phyloP scores from a whole-genome alignment of 37 sponge, comb jelly and placozoan species.

The Beroe forskalii region DNA sequence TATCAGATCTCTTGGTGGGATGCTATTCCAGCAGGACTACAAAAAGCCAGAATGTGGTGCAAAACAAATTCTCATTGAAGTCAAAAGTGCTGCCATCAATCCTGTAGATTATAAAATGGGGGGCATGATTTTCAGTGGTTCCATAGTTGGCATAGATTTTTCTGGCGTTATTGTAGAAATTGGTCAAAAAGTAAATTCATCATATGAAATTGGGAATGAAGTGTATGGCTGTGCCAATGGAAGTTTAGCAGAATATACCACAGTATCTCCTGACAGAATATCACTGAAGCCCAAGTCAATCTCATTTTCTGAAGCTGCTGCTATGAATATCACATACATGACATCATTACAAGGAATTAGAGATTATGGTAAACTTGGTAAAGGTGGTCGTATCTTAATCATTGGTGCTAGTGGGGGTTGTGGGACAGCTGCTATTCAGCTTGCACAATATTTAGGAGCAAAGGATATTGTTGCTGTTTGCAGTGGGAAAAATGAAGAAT shows the following conservation, averaged over 20 bases:
- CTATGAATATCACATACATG: not conserved
- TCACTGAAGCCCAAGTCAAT: not conserved
- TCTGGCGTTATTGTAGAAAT: constrained; percentile 14
- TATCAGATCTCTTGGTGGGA: not conserved
- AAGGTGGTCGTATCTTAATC: constrained; percentile 13
- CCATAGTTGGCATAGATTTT: constrained; percentile 39
- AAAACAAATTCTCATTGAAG: not conserved
- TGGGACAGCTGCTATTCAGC: constrained; percentile 25
- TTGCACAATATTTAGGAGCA: constrained; percentile 14
- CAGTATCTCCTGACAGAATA: not conserved
- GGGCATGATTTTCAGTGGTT: not conserved
- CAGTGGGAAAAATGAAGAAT: constrained; percentile 20
- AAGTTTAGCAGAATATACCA: constrained; percentile 17
- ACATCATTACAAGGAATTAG: constrained; percentile 24
- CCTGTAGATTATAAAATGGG: constrained; percentile 25
- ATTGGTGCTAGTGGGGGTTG: constrained; percentile 60
- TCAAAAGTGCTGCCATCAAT: constrained; percentile 49
- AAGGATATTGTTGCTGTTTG: constrained; percentile 61
- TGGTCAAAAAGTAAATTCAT: not conserved
- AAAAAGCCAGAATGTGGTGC: constrained; percentile 23
- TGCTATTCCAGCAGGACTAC: not conserved
- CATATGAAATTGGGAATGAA: constrained; percentile 51
- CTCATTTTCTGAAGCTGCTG: constrained; percentile 22
- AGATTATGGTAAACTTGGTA: not conserved
- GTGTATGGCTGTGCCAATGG: constrained; percentile 6